phyloP scores from a whole-genome alignment of 2,888 invertebrate species.

The Lathronympha strigana region DNA sequence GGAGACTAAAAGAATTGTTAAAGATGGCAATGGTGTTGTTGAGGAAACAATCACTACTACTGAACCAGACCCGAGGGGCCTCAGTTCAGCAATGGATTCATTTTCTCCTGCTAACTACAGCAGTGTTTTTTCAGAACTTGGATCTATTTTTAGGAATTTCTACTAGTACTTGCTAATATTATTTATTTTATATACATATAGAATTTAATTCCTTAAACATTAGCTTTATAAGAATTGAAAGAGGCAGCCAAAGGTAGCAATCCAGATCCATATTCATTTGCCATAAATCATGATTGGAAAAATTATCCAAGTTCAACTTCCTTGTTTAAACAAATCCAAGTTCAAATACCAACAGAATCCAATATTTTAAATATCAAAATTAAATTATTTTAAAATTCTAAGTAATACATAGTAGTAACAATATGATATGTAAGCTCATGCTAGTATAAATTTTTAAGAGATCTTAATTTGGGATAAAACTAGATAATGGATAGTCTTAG shows the following conservation, averaged over 20 bases:
- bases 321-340: too few species aligned
- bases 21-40: constrained; percentile 71
- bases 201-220: constrained; percentile 7
- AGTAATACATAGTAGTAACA: not conserved
- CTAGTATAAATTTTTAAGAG: not conserved
- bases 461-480: not conserved
- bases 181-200: too few species aligned
- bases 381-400: not conserved
- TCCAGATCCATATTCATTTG: not conserved
- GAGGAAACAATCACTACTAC: constrained; percentile 68
- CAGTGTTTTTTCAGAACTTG: constrained; percentile 60
- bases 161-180: constrained; percentile 52
- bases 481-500: not conserved
- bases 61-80: constrained; percentile 51
- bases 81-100: constrained; percentile 57
- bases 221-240: constrained; percentile 3
- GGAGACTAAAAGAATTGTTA: constrained; percentile 73
- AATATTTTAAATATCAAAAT: not conserved
- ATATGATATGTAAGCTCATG: not conserved
- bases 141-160: constrained; percentile 68
- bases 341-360: not conserved
- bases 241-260: not conserved
- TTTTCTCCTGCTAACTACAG: constrained; percentile 54
- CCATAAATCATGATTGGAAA: not conserved
- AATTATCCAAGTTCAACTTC: not conserved